Base-by-base conservation (phyloP, 2,797 vertebrate species). In the Peromyscus nudipes region DNA sequence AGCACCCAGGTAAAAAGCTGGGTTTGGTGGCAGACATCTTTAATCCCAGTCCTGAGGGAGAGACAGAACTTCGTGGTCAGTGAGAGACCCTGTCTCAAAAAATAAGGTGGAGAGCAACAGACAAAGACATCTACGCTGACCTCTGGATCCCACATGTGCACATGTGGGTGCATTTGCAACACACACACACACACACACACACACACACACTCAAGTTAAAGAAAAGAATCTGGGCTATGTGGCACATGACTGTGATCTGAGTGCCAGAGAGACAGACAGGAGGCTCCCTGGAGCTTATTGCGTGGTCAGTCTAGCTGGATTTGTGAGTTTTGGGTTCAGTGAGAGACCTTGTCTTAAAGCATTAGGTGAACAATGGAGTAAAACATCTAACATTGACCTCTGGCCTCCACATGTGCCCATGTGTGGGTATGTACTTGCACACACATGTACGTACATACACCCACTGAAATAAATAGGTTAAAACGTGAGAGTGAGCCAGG, bases 141-240 rank as follows among this genome's bases (percentile, higher is more conserved):
- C 43, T 25, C 31, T 69, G 29, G 83, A 29, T 9, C 21, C 27
- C 23, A 16, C 34, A 31, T 2, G 16, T 19, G 16, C 17, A 19
- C 40, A 31, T 12, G 4, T 34, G 10, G 1, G 6, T 17, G 7
- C 6, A 4, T 4, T 6, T 1, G 1, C 37, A 1, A 7, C 40
- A 31, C 37, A 29, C 55, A n/a, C 3, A 31, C 14, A 34, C 8
- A 29, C n/a, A 64, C 34, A 82, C n/a, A 37, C 23, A 46, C 10
- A 6, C 2, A 46, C 21, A 46, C 23, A 27, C 6, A 5, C 46
- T 52, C 8, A 65, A 9, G 5, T 17, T 71, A 23, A 37, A 71
- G 21, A 27, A 77, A 31, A 77, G 29, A 29, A 23, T 7, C 83
- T 52, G 43, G 83, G 19, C 17, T 67, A 43, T 13, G 10, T 85